Conservation (phyloP, 2,888 invertebrate genomes). For the Synergus laeviventris region DNA sequence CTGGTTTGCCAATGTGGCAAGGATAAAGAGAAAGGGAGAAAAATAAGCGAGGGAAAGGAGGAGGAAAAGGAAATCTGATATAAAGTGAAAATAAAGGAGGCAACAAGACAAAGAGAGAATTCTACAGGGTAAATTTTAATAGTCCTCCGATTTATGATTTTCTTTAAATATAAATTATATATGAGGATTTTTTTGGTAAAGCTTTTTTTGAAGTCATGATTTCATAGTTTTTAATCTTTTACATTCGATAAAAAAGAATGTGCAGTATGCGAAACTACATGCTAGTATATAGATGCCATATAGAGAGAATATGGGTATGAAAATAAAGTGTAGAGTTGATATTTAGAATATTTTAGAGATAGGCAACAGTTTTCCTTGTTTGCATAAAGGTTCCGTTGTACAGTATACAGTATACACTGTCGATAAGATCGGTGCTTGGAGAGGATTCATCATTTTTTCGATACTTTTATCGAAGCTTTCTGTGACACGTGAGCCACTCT, state of each 20-base stretch:
- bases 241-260: no score
- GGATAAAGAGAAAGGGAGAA: conserved; percentile 48
- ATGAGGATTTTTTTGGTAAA: no score
- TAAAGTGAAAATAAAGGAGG: not conserved
- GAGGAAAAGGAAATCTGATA: not conserved
- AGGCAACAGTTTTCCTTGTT: conserved; percentile 19
- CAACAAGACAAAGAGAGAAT: conserved; percentile 42
- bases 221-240: no score
- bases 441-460: conserved; percentile 37
- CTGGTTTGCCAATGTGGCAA: conserved; percentile 43
- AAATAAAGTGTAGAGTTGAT: conserved; percentile 2
- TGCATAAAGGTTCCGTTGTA: not conserved
- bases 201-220: no score
- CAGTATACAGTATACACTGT: not conserved
- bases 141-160: not conserved
- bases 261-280: not conserved
- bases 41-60: conserved; percentile 43
- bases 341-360: conserved; percentile 1
- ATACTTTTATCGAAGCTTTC: conserved; percentile 31
- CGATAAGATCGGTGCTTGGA: conserved; percentile 25
- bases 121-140: conserved; percentile 46
- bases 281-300: not conserved
- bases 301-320: not conserved
- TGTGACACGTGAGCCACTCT: conserved; percentile 34
- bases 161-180: no score